Evolutionary conservation across 1,140 invertebrate species (phyloP).

Genomic region (Zaprionus tsacasi): DNA sequence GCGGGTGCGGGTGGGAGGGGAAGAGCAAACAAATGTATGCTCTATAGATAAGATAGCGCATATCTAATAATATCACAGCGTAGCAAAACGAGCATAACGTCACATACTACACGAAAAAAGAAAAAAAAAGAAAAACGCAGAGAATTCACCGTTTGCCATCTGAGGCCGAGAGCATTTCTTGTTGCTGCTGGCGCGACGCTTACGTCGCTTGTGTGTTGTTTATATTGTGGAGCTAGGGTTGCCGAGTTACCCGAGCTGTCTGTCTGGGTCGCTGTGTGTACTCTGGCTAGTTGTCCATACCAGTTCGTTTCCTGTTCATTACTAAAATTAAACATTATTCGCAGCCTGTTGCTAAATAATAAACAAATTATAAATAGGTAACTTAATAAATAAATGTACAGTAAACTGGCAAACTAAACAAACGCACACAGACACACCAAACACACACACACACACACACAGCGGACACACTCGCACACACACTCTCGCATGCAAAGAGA

Average conservation of each 20-base stretch:
- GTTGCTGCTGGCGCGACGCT: background rate
- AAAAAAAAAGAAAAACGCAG: background rate
- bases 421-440: slow-evolving; percentile 36
- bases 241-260: background rate
- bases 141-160: background rate
- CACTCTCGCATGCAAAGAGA: slow-evolving; percentile 45
- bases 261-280: background rate
- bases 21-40: slow-evolving; percentile 32
- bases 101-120: slow-evolving; percentile 46
- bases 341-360: slow-evolving; percentile 77
- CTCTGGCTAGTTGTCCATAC: background rate
- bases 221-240: slow-evolving; percentile 33
- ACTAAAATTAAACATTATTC: slow-evolving; percentile 74
- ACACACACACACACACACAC: slow-evolving; percentile 14
- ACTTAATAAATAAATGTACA: slow-evolving; percentile 72
- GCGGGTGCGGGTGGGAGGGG: background rate
- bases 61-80: slow-evolving; percentile 78
- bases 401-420: slow-evolving; percentile 44
- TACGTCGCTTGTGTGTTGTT: slow-evolving; percentile 25
- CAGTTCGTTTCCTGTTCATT: slow-evolving; percentile 15
- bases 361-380: slow-evolving; percentile 83
- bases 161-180: background rate
- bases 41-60: slow-evolving; percentile 79
- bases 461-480: too few species aligned
- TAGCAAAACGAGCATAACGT: slow-evolving; percentile 69